Evolutionary conservation across 2,888 invertebrate species (phyloP).

Genomic region (Netelia virgata): DNA sequence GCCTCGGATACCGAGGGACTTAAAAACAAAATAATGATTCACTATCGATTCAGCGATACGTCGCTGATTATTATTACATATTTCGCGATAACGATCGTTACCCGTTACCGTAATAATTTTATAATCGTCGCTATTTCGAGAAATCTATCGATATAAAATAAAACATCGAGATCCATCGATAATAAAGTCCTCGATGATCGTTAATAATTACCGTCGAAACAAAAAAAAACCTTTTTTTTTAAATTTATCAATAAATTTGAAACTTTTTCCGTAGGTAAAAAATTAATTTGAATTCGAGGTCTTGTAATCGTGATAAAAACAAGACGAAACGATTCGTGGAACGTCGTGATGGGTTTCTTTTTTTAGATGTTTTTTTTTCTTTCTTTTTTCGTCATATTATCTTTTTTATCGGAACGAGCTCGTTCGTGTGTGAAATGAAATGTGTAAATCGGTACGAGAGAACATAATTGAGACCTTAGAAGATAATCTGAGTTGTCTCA

Average conservation of each 20-base stretch:
- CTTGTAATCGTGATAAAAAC: too few relatives aligned
- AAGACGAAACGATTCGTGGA: too few relatives aligned
- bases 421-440: background rate
- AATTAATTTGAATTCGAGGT: too few relatives aligned
- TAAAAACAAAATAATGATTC: background rate
- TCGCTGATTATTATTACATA: conserved; percentile 39
- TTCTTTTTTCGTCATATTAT: too few relatives aligned
- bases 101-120: conserved; percentile 19
- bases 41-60: background rate
- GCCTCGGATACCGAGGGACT: background rate
- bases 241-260: too few relatives aligned
- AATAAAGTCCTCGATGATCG: too few relatives aligned
- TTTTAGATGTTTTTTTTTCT: too few relatives aligned
- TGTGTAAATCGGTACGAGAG: conserved; percentile 1
- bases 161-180: too few relatives aligned
- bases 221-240: background rate
- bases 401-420: too few relatives aligned
- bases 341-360: too few relatives aligned
- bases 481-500: conserved; percentile 12
- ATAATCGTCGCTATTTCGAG: conserved; percentile 31
- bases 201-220: too few relatives aligned
- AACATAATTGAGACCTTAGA: conserved; percentile 27
- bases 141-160: conserved; percentile 6
- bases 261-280: too few relatives aligned
- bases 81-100: conserved; percentile 30